Evolutionary conservation across 2,113 vertebrate genomes (phyloP).

Genomic region (Tringa solitaria): DNA sequence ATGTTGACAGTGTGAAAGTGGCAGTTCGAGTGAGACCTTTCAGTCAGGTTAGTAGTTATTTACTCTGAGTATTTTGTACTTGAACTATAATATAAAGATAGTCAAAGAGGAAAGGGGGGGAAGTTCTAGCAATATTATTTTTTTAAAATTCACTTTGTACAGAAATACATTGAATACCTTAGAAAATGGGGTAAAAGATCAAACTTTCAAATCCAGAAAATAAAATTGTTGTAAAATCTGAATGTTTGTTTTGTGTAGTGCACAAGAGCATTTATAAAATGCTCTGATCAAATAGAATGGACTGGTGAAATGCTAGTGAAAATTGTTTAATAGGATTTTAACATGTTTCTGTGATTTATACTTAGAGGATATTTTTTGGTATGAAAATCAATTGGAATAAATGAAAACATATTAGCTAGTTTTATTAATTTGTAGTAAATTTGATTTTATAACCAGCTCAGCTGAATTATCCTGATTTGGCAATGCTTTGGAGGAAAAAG

Average conservation of each 20-base stretch:
- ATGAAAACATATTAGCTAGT: neutral
- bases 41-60: conserved; percentile 79
- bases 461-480: neutral
- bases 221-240: neutral
- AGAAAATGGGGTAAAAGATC: neutral
- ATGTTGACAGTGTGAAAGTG: conserved; percentile 79
- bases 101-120: neutral
- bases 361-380: neutral
- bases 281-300: neutral
- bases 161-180: neutral
- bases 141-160: neutral
- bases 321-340: neutral
- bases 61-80: neutral
- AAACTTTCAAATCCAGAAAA: neutral
- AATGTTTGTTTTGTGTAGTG: neutral
- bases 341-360: neutral
- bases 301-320: neutral
- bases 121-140: neutral
- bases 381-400: neutral
- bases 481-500: neutral
- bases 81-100: neutral
- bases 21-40: conserved; percentile 81
- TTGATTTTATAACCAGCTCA: neutral
- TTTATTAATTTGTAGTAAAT: neutral
- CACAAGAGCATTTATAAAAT: neutral